Evolutionary conservation across 1,140 invertebrate species (phyloP).

Genomic region (Penaeus japonicus): DNA sequence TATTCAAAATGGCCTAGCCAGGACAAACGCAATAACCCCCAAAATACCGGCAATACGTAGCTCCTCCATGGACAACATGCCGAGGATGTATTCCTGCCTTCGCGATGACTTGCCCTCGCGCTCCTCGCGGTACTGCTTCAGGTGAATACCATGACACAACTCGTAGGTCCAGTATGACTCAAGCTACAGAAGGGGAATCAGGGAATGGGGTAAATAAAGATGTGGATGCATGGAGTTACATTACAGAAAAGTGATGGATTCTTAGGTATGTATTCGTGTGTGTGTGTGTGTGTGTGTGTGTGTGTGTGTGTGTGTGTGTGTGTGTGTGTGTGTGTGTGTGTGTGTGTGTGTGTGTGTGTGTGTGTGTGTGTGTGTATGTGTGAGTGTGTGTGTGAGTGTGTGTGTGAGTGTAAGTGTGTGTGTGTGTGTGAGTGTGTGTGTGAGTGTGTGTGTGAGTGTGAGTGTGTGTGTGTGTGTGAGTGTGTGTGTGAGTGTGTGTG

Average conservation of each 20-base stretch:
- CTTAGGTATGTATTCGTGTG: neutral
- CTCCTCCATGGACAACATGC: conserved; percentile 73
- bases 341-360: neutral
- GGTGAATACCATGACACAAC: conserved; percentile 89
- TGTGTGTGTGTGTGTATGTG: neutral
- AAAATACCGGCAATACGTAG: conserved; percentile 65
- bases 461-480: too few relatives aligned
- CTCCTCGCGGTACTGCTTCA: conserved; percentile 95
- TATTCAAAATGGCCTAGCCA: neutral
- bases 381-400: too few relatives aligned
- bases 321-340: neutral
- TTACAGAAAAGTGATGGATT: conserved; percentile 25
- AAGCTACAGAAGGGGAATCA: conserved; percentile 68
- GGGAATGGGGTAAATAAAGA: conserved; percentile 23
- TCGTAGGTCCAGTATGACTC: conserved; percentile 98
- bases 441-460: too few relatives aligned
- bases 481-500: too few relatives aligned
- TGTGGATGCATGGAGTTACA: conserved; percentile 11
- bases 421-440: neutral
- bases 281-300: neutral
- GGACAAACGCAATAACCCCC: conserved; percentile 17
- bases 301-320: neutral
- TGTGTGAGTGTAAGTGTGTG: neutral
- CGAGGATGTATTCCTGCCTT: conserved; percentile 84
- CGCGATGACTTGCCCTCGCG: conserved; percentile 75